Evolutionary conservation across 2,797 vertebrate genomes (phyloP), one percentile per base, ranked within the genome.

Genomic region (Allobates femoralis): DNA sequence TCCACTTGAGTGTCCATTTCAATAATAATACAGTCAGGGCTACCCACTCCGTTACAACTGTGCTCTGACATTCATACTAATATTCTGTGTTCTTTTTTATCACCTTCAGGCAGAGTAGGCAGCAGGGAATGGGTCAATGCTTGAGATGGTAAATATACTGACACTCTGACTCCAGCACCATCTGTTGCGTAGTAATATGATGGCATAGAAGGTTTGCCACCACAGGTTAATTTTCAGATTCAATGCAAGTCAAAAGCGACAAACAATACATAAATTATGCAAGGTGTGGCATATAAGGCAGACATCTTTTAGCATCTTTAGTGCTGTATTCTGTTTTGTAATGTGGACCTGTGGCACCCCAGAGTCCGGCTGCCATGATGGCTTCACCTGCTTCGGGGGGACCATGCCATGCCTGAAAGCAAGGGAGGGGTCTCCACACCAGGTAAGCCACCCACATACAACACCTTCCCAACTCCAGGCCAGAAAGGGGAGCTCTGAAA

Each of bases 81-180:
- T 81, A 32, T 7, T 67, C n/a, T 32, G 7, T 23, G 16, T n/a
- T 32, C 18, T 23, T 81, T 74, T 74, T 30, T 69, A 46, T 62
- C 62, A 46, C 46, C 62, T 81, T 46, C 62, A 16, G 34, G 79
- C 14, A 81, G 79, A 81, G 79, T 81, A 62, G 79, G 3, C 3
- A 3, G 46, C 34, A 32, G 5, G 62, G 41, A 46, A 81, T 28
- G 79, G 60, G 62, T 66, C 67, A 28, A 51, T 67, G 41, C 46
- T 81, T 51, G 62, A 55, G 69, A 83, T 83, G 81, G 69, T 32
- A 83, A 58, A 75, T 46, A 83, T 73, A 53, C 81, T 58, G 50
- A 46, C 16, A 69, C 32, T 73, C 81, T 83, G 81, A 83, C 19
- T 73, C 56, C 51, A 34, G 81, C 81, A 71, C 53, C 69, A 83